Conservation (phyloP, 2,888 invertebrate species). For the Metallyticus violacea region DNA sequence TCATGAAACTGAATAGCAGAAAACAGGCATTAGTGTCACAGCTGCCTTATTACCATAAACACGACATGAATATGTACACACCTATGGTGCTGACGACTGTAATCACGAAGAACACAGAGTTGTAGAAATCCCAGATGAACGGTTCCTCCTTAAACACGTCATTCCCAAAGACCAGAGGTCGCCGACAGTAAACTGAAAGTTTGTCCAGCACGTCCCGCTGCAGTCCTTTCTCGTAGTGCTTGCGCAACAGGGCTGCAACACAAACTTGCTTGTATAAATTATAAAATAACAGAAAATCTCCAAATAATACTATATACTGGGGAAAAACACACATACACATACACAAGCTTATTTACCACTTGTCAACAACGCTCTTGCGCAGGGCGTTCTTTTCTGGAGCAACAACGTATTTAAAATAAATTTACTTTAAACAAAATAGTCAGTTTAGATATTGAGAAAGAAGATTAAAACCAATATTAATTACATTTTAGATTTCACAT, state of each 20-base stretch:
- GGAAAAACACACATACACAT: too few relatives aligned
- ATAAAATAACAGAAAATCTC: neutral
- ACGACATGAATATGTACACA: slow-evolving; percentile 44
- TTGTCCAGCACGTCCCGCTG: slow-evolving; percentile 59
- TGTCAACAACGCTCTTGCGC: too few relatives aligned
- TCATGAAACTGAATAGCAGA: neutral
- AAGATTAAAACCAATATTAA: too few relatives aligned
- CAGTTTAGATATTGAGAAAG: too few relatives aligned
- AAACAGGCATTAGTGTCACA: neutral
- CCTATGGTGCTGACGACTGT: slow-evolving; percentile 91
- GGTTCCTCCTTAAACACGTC: slow-evolving; percentile 41
- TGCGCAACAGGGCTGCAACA: slow-evolving; percentile 57
- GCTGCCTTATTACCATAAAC: neutral
- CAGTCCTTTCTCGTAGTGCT: slow-evolving; percentile 56
- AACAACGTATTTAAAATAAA: too few relatives aligned
- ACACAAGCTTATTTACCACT: too few relatives aligned
- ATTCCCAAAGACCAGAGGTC: slow-evolving; percentile 58
- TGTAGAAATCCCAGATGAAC: slow-evolving; percentile 81
- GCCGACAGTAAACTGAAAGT: slow-evolving; percentile 71
- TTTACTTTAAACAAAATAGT: too few relatives aligned
- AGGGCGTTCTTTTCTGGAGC: too few relatives aligned
- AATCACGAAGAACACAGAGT: slow-evolving; percentile 87
- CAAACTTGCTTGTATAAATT: neutral
- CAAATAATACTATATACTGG: neutral
- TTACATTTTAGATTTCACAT: too few relatives aligned